A percentile compares a stretch with the other conserved stretches of the same genome.
phyloP scores from a whole-genome alignment of 2,888 invertebrate species.

The Acronicta aceris region DNA sequence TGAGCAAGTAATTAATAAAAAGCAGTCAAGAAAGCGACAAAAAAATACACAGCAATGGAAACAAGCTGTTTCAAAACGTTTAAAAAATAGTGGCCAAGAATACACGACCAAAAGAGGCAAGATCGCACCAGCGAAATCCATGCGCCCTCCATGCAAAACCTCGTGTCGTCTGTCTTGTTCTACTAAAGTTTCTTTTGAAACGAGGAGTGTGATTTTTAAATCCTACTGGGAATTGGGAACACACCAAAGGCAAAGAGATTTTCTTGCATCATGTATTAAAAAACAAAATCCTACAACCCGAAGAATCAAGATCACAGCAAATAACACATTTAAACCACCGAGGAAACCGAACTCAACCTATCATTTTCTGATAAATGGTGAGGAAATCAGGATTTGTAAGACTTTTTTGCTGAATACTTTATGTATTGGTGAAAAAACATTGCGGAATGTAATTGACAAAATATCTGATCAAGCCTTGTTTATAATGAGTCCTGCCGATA shows the following conservation, averaged over 20 bases:
- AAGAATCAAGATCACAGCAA: slow-evolving; percentile 36
- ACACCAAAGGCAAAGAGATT: slow-evolving; percentile 43
- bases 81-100: slow-evolving; percentile 44
- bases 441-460: slow-evolving; percentile 46
- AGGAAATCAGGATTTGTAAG: slow-evolving; percentile 48
- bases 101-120: slow-evolving; percentile 38
- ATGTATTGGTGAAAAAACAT: slow-evolving; percentile 43
- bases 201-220: slow-evolving; percentile 41
- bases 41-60: slow-evolving; percentile 41
- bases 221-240: slow-evolving; percentile 44
- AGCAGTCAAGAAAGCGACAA: slow-evolving; percentile 37
- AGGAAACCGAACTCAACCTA: slow-evolving; percentile 51
- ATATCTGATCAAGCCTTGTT: slow-evolving; percentile 29
- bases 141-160: slow-evolving; percentile 40
- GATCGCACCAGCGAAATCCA: slow-evolving; percentile 36
- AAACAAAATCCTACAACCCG: slow-evolving; percentile 36
- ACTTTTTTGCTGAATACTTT: slow-evolving; percentile 49
- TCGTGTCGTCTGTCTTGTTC: slow-evolving; percentile 43
- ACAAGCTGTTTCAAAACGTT: slow-evolving; percentile 38
- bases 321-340: slow-evolving; percentile 32
- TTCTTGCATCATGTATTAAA: slow-evolving; percentile 48
- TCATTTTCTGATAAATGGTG: slow-evolving; percentile 36
- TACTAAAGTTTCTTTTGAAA: slow-evolving; percentile 40
- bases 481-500: slow-evolving; percentile 39
- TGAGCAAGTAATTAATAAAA: slow-evolving; percentile 30